A percentile compares a stretch with the other conserved stretches of the same genome.
phyloP scores from a whole-genome alignment of 2,797 vertebrate genomes.

The Periophthalmus magnuspinnatus region DNA sequence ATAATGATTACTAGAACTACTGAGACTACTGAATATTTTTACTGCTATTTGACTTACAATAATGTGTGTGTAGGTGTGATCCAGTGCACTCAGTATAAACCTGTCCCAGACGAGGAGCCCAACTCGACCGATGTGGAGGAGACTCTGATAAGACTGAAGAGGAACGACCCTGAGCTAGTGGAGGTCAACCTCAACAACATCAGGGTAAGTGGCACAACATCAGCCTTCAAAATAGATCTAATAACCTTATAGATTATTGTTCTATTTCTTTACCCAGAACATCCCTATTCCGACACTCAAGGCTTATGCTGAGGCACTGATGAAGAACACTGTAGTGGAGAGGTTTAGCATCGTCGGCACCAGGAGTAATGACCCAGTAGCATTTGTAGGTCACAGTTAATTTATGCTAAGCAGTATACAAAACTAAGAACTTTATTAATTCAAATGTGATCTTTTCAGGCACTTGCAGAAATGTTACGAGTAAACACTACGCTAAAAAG shows the following conservation, averaged over 20 bases:
- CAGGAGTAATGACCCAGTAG: conserved; percentile 93
- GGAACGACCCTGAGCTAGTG: conserved; percentile 88
- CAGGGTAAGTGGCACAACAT: conserved; percentile 73
- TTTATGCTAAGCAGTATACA: background rate
- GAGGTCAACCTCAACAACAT: conserved; percentile 99
- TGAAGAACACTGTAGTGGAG: conserved; percentile 87
- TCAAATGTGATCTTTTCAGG: conserved; percentile 69
- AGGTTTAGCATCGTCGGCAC: conserved; percentile 95
- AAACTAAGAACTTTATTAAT: background rate
- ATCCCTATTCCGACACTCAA: conserved; percentile 91
- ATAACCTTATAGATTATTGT: background rate
- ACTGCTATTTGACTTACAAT: background rate
- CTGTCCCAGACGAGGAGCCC: conserved; percentile 93
- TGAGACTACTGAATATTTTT: background rate
- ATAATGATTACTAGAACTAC: background rate
- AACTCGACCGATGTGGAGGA: conserved; percentile 94
- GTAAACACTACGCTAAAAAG: conserved; percentile 89
- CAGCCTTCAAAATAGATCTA: background rate
- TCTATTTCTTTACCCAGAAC: conserved; percentile 76
- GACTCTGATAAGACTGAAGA: conserved; percentile 86
- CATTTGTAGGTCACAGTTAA: conserved; percentile 83
- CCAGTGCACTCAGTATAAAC: conserved; percentile 95
- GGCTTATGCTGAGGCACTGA: conserved; percentile 89
- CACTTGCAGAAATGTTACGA: conserved; percentile 93
- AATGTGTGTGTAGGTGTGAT: conserved; percentile 64